Conservation (phyloP, 2,113 vertebrate species). For the Tachycineta bicolor region DNA sequence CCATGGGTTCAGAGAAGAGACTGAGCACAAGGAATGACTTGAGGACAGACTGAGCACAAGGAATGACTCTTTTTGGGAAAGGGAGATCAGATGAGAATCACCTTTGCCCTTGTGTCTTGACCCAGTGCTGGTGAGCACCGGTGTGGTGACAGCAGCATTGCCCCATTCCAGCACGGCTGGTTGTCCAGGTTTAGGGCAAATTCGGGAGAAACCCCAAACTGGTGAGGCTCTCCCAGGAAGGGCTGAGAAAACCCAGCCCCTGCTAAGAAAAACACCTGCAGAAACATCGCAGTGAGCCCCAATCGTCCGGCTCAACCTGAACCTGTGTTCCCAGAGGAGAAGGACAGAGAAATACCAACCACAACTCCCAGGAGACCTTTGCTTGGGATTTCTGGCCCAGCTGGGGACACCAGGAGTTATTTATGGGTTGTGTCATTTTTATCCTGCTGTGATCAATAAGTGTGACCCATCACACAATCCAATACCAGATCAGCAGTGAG, state of each 20-base stretch:
- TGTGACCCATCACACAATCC: slow-evolving; percentile 23
- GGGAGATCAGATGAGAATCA: not conserved
- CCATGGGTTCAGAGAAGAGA: not conserved
- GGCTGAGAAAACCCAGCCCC: not conserved
- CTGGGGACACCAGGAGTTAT: slow-evolving; percentile 36
- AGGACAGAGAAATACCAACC: not conserved
- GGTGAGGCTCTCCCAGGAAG: not conserved
- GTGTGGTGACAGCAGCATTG: not conserved
- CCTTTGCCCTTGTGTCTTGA: not conserved
- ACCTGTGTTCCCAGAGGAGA: not conserved
- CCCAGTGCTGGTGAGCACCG: not conserved
- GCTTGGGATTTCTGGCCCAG: slow-evolving; percentile 15
- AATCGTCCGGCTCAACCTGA: not conserved
- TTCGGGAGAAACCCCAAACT: no score
- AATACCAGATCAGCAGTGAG: not conserved
- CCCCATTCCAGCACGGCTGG: not conserved
- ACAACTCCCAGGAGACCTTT: not conserved
- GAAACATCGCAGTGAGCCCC: not conserved
- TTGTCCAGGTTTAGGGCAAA: no score
- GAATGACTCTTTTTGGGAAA: not conserved
- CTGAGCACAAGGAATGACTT: not conserved
- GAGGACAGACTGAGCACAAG: not conserved
- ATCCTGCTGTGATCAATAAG: slow-evolving; percentile 51
- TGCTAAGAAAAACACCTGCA: not conserved
- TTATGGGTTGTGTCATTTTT: slow-evolving; percentile 27